Percentiles rank a stretch among this genome's conserved stretches.
These are phyloP conservation scores for Liolophura sinensis DNA, from an alignment of 1,140 invertebrate genomes.

Conservation along the genomic window DNA sequence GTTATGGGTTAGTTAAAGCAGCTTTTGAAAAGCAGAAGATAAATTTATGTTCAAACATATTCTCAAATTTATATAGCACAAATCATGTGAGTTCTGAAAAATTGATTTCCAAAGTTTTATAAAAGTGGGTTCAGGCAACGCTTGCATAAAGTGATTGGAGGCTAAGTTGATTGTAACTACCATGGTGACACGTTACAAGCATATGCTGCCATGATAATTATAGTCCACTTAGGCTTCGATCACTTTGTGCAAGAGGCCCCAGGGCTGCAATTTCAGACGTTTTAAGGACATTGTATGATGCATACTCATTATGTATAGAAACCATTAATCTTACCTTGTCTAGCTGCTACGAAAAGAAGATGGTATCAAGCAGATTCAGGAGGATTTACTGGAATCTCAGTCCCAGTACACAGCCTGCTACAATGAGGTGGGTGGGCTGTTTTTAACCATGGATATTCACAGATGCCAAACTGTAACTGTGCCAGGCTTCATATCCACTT, in stretches of 20 bases:
- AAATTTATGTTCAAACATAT: too few relatives aligned
- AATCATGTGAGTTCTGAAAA: too few relatives aligned
- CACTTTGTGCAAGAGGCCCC: background rate
- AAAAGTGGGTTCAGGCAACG: too few relatives aligned
- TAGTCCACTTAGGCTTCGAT: background rate
- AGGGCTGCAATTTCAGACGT: background rate
- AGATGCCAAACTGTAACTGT: background rate
- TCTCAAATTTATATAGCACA: too few relatives aligned
- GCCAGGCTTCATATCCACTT: background rate
- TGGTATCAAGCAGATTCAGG: constrained; percentile 47
- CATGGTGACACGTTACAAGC: too few relatives aligned
- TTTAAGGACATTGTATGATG: too few relatives aligned
- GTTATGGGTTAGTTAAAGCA: too few relatives aligned
- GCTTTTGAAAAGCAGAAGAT: too few relatives aligned
- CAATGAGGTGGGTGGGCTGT: constrained; percentile 42
- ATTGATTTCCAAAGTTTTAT: too few relatives aligned
- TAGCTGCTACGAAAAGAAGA: constrained; percentile 30
- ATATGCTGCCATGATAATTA: too few relatives aligned
- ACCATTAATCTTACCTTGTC: background rate
- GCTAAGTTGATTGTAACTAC: too few relatives aligned
- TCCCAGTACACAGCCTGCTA: constrained; percentile 54
- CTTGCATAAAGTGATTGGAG: too few relatives aligned
- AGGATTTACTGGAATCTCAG: constrained; percentile 53
- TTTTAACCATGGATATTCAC: constrained; percentile 4
- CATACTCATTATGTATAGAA: background rate